Percentiles rank a stretch among this genome's conserved stretches.
These are phyloP conservation scores for Chironomus tentans DNA, from an alignment of 2,888 invertebrate genomes.

Conservation along the genomic window DNA sequence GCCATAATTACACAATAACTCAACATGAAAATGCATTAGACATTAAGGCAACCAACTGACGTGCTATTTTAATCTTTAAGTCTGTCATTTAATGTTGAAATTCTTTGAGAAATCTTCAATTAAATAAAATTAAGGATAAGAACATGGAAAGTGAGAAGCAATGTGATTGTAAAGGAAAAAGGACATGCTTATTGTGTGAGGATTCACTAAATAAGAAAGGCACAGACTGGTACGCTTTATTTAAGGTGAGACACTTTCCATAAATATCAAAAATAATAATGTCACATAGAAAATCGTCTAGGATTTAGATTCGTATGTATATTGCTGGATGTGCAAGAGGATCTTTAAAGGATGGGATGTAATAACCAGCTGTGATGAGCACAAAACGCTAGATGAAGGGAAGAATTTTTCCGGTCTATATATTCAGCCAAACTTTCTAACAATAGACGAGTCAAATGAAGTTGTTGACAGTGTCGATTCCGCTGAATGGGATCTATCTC, in stretches of 20 bases:
- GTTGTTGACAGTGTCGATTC: conserved; percentile 64
- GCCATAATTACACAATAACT: too few species aligned
- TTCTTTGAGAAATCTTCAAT: too few species aligned
- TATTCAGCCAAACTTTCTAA: conserved; percentile 64
- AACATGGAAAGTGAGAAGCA: conserved; percentile 54
- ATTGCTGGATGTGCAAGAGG: conserved; percentile 65
- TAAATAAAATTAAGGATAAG: too few species aligned
- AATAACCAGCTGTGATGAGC: conserved; percentile 48
- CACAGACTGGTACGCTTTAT: conserved; percentile 36
- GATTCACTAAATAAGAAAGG: conserved; percentile 49
- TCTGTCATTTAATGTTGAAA: too few species aligned
- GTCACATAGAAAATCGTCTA: conserved; percentile 42
- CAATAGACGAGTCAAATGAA: conserved; percentile 53
- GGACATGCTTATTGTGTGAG: conserved; percentile 84
- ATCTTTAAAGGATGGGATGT: conserved; percentile 68
- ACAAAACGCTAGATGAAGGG: conserved; percentile 51
- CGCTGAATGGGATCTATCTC: conserved; percentile 82
- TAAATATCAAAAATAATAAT: conserved; percentile 31
- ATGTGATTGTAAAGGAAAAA: conserved; percentile 89
- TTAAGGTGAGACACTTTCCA: conserved; percentile 35
- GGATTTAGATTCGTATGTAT: conserved; percentile 55
- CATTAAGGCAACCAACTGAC: too few species aligned
- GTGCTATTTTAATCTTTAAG: too few species aligned
- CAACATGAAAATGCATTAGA: too few species aligned
- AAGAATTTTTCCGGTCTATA: conserved; percentile 60